A percentile compares a stretch with the other conserved stretches of the same genome.
Evolutionary conservation across 2,888 invertebrate species (phyloP).

Genomic region (Branchellion lobata): DNA sequence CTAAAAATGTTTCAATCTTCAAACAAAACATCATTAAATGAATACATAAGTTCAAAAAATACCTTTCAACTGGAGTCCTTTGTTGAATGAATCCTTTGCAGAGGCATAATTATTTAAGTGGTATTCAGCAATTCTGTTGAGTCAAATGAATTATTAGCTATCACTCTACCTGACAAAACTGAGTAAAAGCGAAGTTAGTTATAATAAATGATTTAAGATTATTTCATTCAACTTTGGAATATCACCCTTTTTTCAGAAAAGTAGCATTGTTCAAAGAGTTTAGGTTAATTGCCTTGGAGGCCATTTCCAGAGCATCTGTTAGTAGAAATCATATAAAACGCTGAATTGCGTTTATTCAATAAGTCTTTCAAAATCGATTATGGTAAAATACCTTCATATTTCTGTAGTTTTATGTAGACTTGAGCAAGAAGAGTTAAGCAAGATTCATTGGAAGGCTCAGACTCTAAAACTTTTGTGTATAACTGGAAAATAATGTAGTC

Average conservation of each 20-base stretch:
- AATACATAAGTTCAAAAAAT: not conserved
- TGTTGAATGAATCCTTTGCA: conserved; percentile 54
- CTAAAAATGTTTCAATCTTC: too few species aligned
- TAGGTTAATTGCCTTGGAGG: conserved; percentile 54
- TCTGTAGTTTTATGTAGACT: conserved; percentile 55
- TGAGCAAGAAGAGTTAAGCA: conserved; percentile 55
- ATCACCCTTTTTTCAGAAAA: conserved; percentile 56
- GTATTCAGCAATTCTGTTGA: conserved; percentile 13
- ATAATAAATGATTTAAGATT: not conserved
- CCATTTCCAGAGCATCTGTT: conserved; percentile 56
- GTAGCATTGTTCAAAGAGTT: conserved; percentile 56
- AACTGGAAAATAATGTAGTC: not conserved
- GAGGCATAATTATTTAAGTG: conserved; percentile 53
- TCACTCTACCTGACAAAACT: not conserved
- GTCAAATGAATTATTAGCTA: conserved; percentile 2
- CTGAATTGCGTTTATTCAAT: not conserved
- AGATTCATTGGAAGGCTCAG: not conserved
- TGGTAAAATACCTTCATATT: conserved; percentile 53
- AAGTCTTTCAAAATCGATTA: not conserved
- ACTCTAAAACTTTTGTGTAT: not conserved
- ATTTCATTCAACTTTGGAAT: not conserved
- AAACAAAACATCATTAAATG: too few species aligned
- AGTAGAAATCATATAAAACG: conserved; percentile 37
- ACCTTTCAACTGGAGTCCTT: conserved; percentile 25
- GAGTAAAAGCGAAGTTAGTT: not conserved